Base-by-base conservation (phyloP, 1,140 invertebrate genomes). In the Ditylenchus dipsaci region DNA sequence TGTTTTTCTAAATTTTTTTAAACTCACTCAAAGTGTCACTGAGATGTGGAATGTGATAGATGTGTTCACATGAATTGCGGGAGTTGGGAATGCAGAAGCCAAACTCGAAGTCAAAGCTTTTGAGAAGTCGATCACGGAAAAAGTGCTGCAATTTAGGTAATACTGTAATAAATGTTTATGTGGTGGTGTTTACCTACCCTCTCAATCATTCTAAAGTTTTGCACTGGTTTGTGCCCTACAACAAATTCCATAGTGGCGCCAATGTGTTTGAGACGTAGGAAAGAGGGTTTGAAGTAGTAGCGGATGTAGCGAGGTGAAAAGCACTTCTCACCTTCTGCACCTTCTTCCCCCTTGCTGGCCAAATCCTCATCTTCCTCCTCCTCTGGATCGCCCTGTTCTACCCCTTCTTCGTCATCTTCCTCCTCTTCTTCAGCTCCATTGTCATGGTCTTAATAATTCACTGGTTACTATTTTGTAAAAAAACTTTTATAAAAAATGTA, bases 81-180 rank as follows among this genome's bases (percentile, higher is more conserved):
- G 92, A 96, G 83, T 93, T 91, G 30, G 95, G 95, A 85, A 98
- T 97, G 82, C 94, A 97, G 84, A 96, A 98, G 56, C 94, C 94
- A 88, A 98, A 98, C 84, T 97, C 92, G 88, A 98, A 98, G 84
- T 98, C 95, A 86, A 97, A 98, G n/a, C 91, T 95, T 86, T 98
- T 98, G 13, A 98, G 86, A 56, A 96, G 84, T 67, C 89, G 90
- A 78, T 97, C 92, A 58, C 91, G 87, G 84, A 97, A 98, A 85
- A 92, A 97, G 84, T 97, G 94, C 30, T 53, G 49, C 49, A 53
- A 53, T 53, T 53, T 19, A 53, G 8, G 15, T 7, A 53, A 53
- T 7, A 53, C 3, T 17, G 3, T 53, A 53, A 53, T 21, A 26
- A 21, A 3, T 21, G 49, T 8, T 7, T 19, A 53, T 53, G n/a